phyloP scores from a whole-genome alignment of 37 sponge, comb jelly and placozoan genomes.

The Mnemiopsis leidyi region DNA sequence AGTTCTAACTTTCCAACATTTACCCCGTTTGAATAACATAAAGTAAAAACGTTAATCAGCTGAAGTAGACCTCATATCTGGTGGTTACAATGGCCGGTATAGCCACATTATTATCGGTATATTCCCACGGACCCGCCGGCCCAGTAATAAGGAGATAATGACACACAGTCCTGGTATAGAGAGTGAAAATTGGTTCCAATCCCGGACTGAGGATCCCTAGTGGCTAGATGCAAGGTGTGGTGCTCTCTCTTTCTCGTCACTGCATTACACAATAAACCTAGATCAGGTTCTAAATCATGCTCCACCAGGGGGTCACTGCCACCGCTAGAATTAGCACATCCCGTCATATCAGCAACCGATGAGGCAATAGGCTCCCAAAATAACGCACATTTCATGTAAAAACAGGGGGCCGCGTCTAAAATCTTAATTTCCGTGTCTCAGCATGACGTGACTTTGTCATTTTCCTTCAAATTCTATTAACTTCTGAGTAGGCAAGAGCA shows the following conservation, averaged over 20 bases:
- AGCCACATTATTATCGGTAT: too few relatives aligned
- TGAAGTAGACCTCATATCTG: too few relatives aligned
- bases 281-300: background rate
- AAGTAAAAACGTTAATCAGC: too few relatives aligned
- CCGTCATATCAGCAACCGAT: background rate
- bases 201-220: background rate
- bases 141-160: background rate
- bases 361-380: background rate
- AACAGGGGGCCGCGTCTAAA: background rate
- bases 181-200: background rate
- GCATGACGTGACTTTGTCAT: background rate
- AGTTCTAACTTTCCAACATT: too few relatives aligned
- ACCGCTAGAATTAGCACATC: background rate
- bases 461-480: background rate
- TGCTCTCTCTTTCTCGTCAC: background rate
- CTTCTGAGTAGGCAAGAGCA: background rate
- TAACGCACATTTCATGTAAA: background rate
- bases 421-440: background rate
- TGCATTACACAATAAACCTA: background rate
- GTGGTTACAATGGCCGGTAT: too few relatives aligned
- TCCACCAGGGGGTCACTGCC: too few relatives aligned
- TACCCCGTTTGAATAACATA: too few relatives aligned
- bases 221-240: background rate
- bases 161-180: background rate
- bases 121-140: background rate